Base-by-base conservation (phyloP, 2,113 vertebrate genomes). In the Mola mola region DNA sequence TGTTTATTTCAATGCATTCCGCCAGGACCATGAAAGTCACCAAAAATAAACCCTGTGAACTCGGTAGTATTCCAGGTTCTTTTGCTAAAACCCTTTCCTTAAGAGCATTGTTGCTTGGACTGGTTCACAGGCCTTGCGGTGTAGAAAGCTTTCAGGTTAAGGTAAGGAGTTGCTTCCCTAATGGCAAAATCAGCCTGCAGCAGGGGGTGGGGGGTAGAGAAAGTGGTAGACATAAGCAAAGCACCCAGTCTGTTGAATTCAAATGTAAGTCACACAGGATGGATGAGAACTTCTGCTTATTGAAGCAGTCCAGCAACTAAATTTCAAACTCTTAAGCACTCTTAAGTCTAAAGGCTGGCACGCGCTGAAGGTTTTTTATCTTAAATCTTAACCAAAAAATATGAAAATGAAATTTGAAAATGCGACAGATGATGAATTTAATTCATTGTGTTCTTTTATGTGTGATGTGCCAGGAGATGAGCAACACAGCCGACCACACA, bases 21-120 rank as follows among this genome's bases (percentile, higher is more conserved):
- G 67, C 82, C 78, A 84, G 51, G 62, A 34, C 47, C 55, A 31
- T 60, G 41, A 44, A 75, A 74, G 72, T 50, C 50, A 49, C 71
- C 40, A 61, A 29, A 13, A 72, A n/a, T 38, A 26, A 51, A 51
- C 51, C 44, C 50, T 24, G 36, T 77, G 65, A 75, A 78, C 65
- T 50, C 72, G 33, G 33, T 4, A 36, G 12, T 36, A 5, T 5
- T 5, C 15, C 21, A 25, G 19, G 43, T 37, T 3, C 20, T 41
- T 26, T 28, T 16, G 22, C 22, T 8, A 48, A 9, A 57, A 26
- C 46, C 43, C 34, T 28, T 29, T 29, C 6, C 28, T n/a, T n/a
- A 9, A 22, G 17, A 8, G 4, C 33, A 22, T 5, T 17, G 36
- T 42, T 52, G 11, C 44, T 63, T 38, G 46, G 62, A 40, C 36